phyloP scores from a whole-genome alignment of 1,140 invertebrate genomes.

The Ladona fulva region DNA sequence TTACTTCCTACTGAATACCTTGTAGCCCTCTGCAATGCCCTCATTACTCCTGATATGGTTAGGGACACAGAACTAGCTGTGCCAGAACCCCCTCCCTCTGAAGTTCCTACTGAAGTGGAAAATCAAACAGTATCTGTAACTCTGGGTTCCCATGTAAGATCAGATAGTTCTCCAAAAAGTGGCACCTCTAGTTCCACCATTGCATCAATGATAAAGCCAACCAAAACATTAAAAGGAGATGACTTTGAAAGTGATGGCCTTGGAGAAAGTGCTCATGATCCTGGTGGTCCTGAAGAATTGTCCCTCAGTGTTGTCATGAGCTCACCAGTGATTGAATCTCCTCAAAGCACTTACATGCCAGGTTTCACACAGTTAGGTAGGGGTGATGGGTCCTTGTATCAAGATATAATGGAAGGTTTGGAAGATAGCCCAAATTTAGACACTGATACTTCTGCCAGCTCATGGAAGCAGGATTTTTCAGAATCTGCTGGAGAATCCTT shows the following conservation, averaged over 20 bases:
- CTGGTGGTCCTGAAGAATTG: not conserved
- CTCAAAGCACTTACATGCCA: not conserved
- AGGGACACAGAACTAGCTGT: not conserved
- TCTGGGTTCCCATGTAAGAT: not conserved
- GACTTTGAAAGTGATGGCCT: conserved; percentile 21
- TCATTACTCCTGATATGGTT: not conserved
- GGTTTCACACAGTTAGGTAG: not conserved
- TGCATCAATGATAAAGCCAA: conserved; percentile 32
- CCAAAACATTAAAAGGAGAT: conserved; percentile 32
- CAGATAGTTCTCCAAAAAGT: not conserved
- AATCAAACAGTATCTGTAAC: not conserved
- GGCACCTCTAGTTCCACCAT: conserved; percentile 12
- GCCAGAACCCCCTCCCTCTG: not conserved
- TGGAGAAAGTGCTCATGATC: not conserved
- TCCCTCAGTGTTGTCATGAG: not conserved
- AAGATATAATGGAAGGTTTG: not conserved
- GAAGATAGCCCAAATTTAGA: not conserved
- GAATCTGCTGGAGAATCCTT: not conserved
- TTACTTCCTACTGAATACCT: not conserved
- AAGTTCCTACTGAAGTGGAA: no score
- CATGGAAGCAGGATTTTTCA: not conserved
- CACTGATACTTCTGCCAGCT: not conserved
- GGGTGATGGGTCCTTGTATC: not conserved
- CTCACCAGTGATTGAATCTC: not conserved
- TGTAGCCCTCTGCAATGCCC: not conserved